Percentiles rank a stretch among this genome's conserved stretches.
phyloP scores from a whole-genome alignment of 1,140 invertebrate species.

The Penaeus vannamei region DNA sequence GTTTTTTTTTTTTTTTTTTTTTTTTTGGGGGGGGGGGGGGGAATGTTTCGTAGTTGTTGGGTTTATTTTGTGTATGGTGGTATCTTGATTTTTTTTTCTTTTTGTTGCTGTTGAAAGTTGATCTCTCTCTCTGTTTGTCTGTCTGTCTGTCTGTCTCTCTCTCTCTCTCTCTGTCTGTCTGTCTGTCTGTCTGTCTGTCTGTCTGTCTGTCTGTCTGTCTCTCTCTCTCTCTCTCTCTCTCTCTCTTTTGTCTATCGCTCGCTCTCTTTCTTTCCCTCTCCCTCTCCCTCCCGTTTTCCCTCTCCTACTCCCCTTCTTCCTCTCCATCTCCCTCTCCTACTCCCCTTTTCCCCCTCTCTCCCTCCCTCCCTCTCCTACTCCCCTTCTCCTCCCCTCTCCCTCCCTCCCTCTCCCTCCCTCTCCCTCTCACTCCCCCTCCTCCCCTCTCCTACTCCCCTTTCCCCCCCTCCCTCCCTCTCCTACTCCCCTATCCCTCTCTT shows the following conservation, averaged over 20 bases:
- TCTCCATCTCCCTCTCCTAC: background rate
- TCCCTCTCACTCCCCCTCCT: background rate
- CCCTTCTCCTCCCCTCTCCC: background rate
- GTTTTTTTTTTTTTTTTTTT: too few species aligned
- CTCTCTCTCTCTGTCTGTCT: background rate
- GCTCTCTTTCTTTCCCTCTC: slow-evolving; percentile 13
- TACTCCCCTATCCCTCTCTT: background rate
- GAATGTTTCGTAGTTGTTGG: too few species aligned
- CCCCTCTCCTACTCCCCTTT: too few species aligned
- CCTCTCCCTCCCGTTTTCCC: background rate
- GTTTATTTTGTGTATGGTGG: too few species aligned
- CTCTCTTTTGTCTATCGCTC: background rate
- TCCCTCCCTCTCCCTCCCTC: background rate
- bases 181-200: background rate
- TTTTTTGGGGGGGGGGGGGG: too few species aligned
- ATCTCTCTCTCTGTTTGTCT: background rate
- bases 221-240: background rate
- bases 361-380: too few species aligned
- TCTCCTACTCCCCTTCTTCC: background rate
- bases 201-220: background rate
- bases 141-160: background rate
- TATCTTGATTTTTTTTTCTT: too few species aligned
- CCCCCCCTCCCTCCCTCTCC: background rate
- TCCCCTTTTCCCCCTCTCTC: too few species aligned
- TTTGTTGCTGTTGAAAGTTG: too few species aligned